Percentiles rank a stretch among this genome's conserved stretches.
Evolutionary conservation across 92 coral and sea anemone genomes (phyloP).

Genomic region (Heliopora coerulea): DNA sequence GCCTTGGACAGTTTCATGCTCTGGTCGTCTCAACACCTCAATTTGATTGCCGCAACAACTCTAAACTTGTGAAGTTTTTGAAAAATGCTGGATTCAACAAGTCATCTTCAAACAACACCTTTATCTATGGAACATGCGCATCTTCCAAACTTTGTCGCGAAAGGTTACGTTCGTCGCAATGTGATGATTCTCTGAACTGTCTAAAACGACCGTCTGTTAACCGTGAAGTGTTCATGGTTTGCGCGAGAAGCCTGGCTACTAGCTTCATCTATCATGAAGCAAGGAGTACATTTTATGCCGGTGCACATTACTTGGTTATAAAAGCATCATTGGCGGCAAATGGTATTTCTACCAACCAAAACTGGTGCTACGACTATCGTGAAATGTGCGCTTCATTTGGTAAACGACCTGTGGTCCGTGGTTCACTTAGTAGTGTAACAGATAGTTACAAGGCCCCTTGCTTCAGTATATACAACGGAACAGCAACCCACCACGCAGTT

Average conservation of each 20-base stretch:
- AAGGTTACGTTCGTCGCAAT: neutral
- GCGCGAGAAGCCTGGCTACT: conserved; percentile 41
- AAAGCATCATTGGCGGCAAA: conserved; percentile 16
- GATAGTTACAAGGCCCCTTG: neutral
- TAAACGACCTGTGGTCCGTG: conserved; percentile 22
- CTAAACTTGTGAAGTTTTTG: conserved; percentile 6
- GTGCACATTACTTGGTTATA: conserved; percentile 37
- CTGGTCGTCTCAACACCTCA: conserved; percentile 17
- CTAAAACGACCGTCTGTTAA: conserved; percentile 8
- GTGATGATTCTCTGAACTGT: conserved; percentile 45
- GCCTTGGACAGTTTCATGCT: conserved; percentile 38
- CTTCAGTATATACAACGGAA: conserved; percentile 10
- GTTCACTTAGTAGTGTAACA: conserved; percentile 4
- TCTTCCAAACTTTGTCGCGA: conserved; percentile 7
- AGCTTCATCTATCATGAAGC: conserved; percentile 51
- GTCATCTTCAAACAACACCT: conserved; percentile 43
- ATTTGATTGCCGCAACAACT: conserved; percentile 36
- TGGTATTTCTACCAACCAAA: neutral
- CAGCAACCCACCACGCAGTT: neutral
- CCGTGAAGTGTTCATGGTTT: conserved; percentile 47
- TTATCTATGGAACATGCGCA: conserved; percentile 39
- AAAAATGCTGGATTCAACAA: conserved; percentile 34
- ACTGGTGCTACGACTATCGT: conserved; percentile 38
- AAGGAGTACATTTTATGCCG: conserved; percentile 1
- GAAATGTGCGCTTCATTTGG: conserved; percentile 41